phyloP scores from a whole-genome alignment of 2,797 vertebrate species.

The Syndactyla subalaris region DNA sequence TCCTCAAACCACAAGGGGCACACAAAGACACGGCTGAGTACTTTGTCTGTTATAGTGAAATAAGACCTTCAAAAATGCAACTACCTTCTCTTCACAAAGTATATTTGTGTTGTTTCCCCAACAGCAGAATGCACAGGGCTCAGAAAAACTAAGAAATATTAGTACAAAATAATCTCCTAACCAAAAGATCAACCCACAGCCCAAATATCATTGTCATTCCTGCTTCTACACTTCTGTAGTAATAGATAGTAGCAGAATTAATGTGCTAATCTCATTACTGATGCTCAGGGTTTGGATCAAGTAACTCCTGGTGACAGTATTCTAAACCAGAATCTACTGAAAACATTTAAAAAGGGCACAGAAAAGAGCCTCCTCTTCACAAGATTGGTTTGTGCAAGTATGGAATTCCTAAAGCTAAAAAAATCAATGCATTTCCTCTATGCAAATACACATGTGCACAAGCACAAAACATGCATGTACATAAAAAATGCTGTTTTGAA shows the following conservation, averaged over 20 bases:
- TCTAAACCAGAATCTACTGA: conserved; percentile 1
- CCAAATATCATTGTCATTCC: not conserved
- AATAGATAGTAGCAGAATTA: not conserved
- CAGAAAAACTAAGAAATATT: conserved; percentile 5
- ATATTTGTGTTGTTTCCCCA: not conserved
- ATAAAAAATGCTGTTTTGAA: not conserved
- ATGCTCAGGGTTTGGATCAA: not conserved
- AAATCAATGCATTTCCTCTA: not conserved
- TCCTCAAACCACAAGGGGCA: not conserved
- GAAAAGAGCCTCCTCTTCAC: not conserved
- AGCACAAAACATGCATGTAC: not conserved
- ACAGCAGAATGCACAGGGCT: not conserved
- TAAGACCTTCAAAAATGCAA: not conserved
- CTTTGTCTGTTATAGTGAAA: not conserved
- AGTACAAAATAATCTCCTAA: not conserved
- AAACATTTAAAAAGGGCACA: not conserved
- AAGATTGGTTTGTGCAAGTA: not conserved
- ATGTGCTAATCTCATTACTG: not conserved
- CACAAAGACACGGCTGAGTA: not conserved
- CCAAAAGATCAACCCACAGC: not conserved
- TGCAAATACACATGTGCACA: not conserved
- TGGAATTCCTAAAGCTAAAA: not conserved
- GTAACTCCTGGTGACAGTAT: not conserved
- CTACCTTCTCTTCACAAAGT: not conserved
- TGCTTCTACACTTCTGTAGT: not conserved